These are phyloP conservation scores for Hydrophis major DNA, from an alignment of 2,797 vertebrate species.

Conservation along the genomic window DNA sequence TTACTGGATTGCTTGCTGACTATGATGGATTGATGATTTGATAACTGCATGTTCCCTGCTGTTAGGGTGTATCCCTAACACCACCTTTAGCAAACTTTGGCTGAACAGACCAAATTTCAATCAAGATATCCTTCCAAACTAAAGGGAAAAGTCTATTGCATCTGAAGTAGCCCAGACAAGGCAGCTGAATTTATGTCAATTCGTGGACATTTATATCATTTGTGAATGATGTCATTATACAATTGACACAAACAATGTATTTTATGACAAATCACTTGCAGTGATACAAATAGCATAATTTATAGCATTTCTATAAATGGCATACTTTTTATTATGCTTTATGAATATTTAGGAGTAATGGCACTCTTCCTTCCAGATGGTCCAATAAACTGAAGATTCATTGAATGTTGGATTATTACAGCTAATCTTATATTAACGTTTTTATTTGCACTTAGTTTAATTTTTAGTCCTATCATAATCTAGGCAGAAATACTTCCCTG, in stretches of 20 bases:
- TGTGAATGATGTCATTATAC: neutral
- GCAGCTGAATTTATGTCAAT: neutral
- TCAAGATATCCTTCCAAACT: neutral
- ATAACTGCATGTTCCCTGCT: too few species aligned
- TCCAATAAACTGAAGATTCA: neutral
- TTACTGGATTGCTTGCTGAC: too few species aligned
- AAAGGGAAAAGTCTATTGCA: neutral
- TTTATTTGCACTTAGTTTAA: slow-evolving; percentile 53
- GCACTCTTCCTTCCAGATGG: neutral
- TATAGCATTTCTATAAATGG: neutral
- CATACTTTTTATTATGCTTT: neutral
- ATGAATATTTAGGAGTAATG: neutral
- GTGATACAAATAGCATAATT: neutral
- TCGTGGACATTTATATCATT: neutral
- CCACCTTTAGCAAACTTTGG: neutral
- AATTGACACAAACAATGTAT: neutral
- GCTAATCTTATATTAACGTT: slow-evolving; percentile 47
- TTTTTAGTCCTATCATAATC: slow-evolving; percentile 66
- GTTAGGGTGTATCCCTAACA: too few species aligned
- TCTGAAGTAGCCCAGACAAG: neutral
- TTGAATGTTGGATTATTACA: slow-evolving; percentile 30
- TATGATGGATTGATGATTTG: too few species aligned
- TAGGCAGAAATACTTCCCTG: slow-evolving; percentile 40
- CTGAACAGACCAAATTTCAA: neutral
- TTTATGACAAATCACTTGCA: neutral